Percentiles rank a stretch among this genome's conserved stretches.
Conservation (phyloP, 2,113 vertebrate genomes). For the Pionites leucogaster region DNA sequence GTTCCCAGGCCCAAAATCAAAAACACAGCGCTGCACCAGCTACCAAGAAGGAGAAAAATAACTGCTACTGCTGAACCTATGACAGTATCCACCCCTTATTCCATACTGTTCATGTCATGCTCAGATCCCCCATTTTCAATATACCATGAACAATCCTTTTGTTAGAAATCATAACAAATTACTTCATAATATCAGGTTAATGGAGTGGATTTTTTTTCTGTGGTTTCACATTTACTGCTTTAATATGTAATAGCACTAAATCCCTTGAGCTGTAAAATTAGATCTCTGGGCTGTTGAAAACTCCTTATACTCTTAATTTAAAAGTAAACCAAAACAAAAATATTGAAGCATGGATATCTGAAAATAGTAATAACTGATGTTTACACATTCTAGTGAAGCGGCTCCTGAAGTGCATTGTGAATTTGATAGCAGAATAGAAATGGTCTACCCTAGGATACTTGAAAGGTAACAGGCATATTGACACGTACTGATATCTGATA, state of each 20-base stretch:
- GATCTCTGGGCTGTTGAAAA: neutral
- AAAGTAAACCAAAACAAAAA: neutral
- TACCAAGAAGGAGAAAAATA: no score
- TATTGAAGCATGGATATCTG: neutral
- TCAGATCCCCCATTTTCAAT: no score
- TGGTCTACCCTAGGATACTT: neutral
- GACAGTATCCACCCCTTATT: no score
- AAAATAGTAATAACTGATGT: neutral
- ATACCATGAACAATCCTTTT: neutral
- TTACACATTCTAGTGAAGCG: neutral
- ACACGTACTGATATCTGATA: neutral
- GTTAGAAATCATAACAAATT: neutral
- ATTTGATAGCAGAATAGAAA: neutral
- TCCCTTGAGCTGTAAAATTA: constrained; percentile 53
- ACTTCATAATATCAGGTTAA: constrained; percentile 17
- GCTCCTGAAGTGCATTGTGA: neutral
- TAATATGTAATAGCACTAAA: neutral
- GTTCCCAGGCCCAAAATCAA: no score
- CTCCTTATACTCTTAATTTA: neutral
- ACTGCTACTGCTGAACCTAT: no score
- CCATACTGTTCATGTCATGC: no score
- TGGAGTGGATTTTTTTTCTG: neutral
- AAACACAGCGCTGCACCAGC: no score
- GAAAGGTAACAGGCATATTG: neutral
- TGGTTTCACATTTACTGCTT: neutral